Evolutionary conservation across 2,888 invertebrate species (phyloP).

Genomic region (Drepana falcataria): DNA sequence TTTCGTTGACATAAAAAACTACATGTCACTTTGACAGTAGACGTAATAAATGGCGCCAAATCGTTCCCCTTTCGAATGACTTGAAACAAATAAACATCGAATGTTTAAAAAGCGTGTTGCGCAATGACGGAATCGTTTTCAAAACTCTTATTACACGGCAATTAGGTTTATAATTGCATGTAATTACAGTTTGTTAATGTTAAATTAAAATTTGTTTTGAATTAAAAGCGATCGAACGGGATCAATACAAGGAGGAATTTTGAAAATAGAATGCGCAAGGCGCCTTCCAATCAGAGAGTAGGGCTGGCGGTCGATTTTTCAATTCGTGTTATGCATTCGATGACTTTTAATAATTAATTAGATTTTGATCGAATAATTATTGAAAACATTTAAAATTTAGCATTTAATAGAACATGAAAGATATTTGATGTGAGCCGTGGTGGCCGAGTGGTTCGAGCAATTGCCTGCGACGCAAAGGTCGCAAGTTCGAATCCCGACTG

Average conservation of each 20-base stretch:
- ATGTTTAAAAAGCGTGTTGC: conserved; percentile 8
- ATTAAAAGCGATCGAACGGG: conserved; percentile 46
- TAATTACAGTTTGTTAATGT: neutral
- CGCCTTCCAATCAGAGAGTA: conserved; percentile 47
- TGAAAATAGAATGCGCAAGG: conserved; percentile 62
- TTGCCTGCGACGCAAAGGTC: no score
- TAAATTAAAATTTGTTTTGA: conserved; percentile 24
- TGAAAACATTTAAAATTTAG: no score
- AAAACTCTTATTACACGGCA: neutral
- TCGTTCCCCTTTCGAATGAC: conserved; percentile 22
- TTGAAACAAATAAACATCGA: conserved; percentile 30
- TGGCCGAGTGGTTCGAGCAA: no score
- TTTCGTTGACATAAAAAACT: neutral
- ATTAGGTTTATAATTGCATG: conserved; percentile 6
- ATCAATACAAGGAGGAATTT: conserved; percentile 60
- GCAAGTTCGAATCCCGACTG: no score
- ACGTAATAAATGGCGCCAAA: conserved; percentile 22
- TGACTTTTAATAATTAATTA: no score
- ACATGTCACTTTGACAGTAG: neutral
- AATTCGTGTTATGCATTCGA: no score
- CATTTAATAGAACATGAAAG: no score
- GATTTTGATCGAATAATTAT: no score
- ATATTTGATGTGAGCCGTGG: no score
- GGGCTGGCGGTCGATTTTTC: conserved; percentile 30
- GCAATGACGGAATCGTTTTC: conserved; percentile 2